Evolutionary conservation across 2,797 vertebrate genomes (phyloP).

Genomic region (Phalloptychus januarius): DNA sequence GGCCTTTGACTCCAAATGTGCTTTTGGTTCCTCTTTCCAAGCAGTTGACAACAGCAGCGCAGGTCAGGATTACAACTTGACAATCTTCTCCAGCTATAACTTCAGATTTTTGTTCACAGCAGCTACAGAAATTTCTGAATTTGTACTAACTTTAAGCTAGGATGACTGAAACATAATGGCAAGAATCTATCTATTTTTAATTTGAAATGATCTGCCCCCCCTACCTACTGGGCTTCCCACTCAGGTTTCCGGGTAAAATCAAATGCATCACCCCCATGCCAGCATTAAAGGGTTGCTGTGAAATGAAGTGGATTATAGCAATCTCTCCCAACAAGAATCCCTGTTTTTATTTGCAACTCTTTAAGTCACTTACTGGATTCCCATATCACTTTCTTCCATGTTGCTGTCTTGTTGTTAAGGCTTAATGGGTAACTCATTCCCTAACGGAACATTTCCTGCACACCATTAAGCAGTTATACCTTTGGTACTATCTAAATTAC

Average conservation of each 20-base stretch:
- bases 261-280: not conserved
- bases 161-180: not conserved
- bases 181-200: not conserved
- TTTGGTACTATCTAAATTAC: slow-evolving; percentile 30
- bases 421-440: slow-evolving; percentile 45
- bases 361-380: slow-evolving; percentile 31
- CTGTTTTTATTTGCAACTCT: slow-evolving; percentile 43
- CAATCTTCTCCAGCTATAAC: not conserved
- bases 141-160: not conserved
- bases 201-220: not conserved
- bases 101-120: not conserved
- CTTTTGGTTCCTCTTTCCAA: not conserved
- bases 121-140: not conserved
- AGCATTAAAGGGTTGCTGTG: not conserved
- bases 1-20: not conserved
- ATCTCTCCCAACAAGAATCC: not conserved
- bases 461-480: slow-evolving; percentile 46
- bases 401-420: slow-evolving; percentile 33
- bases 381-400: slow-evolving; percentile 19
- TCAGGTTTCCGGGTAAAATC: not conserved
- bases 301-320: not conserved
- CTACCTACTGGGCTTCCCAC: not conserved
- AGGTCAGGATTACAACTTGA: not conserved
- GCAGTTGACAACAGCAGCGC: not conserved
- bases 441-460: slow-evolving; percentile 52